Base-by-base conservation (phyloP, 2,113 vertebrate species). In the Gambusia holbrooki region DNA sequence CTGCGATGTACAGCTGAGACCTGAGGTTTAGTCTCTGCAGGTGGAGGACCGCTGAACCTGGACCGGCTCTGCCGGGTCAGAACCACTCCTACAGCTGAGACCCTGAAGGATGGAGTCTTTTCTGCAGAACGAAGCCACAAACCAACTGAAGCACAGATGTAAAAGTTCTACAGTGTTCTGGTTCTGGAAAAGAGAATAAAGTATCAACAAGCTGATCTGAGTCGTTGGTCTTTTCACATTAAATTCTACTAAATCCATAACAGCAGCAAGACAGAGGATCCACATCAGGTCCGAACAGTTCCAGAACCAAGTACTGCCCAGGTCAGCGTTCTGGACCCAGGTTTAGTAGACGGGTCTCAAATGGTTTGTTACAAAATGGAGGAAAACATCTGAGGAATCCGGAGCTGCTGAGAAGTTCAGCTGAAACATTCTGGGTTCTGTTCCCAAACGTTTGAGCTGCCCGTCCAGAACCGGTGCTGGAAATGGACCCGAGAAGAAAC, bases 11-110 rank as follows among this genome's bases (percentile, higher is more conserved):
- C 51, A 58, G 51, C 2, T 58, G 51, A 22, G 19, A n/a, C 9
- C 51, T 3, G 27, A 12, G 29, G 3, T 27, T 17, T 17, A 66
- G 1, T 61, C 48, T 84, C 68, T 82, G 35, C 73, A 93, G 90
- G 75, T 69, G 13, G 85, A 83, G 8, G 93, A 94, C 73, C 79
- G 87, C 79, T 93, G 87, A 94, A 78, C 22, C 8, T 3, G 3
- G 60, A 27, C 5, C 28, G 1, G 22, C 27, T 19, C 62, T 58
- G 25, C 54, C 14, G 51, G 51, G 60, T 67, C 58, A 22, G 58
- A 74, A 58, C 35, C 58, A 7, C 51, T 25, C 30, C 35, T 37
- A 37, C 35, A 12, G 35, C 35, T 37, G 51, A 54, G 51, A 8
- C 19, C 19, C 48, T 54, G 48, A 15, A 54, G 48, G 19, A 17